Base-by-base conservation (phyloP, 2,888 invertebrate genomes). In the Rotaria macrura region DNA sequence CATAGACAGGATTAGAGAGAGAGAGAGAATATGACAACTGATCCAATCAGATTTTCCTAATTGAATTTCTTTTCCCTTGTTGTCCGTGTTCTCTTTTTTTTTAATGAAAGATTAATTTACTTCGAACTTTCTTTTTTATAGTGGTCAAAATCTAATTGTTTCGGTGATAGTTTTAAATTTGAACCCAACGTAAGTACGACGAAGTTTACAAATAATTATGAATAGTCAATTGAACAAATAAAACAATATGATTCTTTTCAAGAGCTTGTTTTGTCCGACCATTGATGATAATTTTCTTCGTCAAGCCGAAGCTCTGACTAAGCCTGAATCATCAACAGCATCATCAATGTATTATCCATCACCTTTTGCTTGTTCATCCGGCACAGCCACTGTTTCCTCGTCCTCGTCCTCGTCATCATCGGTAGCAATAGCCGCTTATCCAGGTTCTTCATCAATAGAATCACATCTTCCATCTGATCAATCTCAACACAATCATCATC, bases 81-180 rank as follows among this genome's bases (percentile, higher is more conserved):
- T 29, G 4, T 65, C 10, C 9, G 43, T 57, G 57, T 55, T 47
- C 14, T 47, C 29, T 83, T 72, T 29, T 25, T 83, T 47, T 49
- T 74, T 10, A 43, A 14, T 49, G 10, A 23, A 20, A 20, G 40
- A 79, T 74, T 43, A 52, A 20, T 52, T 52, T 23, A 47, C 14
- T 47, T 47, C 14, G 9, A 7, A 23, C 23, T 43, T 34, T 1
- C n/a, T 57, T 9, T 55, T 0, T 79, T 40, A 43, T 52, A 86
- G 86, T 86, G 86, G 86, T 65, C 65, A 65, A 86, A 86, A 38
- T 72, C 84, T 1, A 85, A 83, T 83, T 85, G 84, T 86, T 86
- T 86, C 47, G 84, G 84, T 57, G 86, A 86, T 47, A 86, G 49
- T 83, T 86, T 86, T 40, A 86, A 86, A 84, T 86, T 86, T 83